A percentile compares a stretch with the other conserved stretches of the same genome.
phyloP scores from a whole-genome alignment of 2,113 vertebrate genomes.

The Alosa alosa region DNA sequence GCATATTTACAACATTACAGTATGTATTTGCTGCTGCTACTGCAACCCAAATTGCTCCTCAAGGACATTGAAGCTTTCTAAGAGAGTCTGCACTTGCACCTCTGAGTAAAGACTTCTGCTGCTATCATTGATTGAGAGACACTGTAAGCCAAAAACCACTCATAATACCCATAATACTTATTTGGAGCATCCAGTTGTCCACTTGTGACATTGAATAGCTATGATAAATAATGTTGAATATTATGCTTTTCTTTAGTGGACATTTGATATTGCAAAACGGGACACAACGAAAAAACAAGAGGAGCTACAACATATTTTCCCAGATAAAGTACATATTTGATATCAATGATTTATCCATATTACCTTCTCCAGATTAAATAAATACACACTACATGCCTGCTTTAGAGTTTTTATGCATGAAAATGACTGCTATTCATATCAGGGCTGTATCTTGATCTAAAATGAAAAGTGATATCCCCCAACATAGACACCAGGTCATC shows the following conservation, averaged over 20 bases:
- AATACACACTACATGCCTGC: neutral
- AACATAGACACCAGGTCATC: neutral
- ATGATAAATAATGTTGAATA: no score
- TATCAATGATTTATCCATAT: neutral
- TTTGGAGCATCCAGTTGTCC: no score
- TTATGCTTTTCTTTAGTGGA: neutral
- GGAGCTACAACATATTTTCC: neutral
- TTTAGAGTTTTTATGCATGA: neutral
- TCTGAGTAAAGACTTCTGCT: no score
- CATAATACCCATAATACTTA: no score
- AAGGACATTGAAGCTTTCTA: no score
- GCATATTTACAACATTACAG: no score
- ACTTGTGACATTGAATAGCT: no score
- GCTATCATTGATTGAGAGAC: no score
- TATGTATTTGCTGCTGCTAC: no score
- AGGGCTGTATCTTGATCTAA: neutral
- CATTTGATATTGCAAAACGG: neutral
- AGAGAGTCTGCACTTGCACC: no score
- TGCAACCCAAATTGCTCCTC: no score
- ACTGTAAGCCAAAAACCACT: no score
- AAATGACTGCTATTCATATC: neutral
- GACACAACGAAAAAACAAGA: neutral
- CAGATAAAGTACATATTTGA: neutral
- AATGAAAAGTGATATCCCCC: neutral
- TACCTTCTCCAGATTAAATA: neutral